phyloP scores from a whole-genome alignment of 2,888 invertebrate genomes.

The Chelonus formosanus region DNA sequence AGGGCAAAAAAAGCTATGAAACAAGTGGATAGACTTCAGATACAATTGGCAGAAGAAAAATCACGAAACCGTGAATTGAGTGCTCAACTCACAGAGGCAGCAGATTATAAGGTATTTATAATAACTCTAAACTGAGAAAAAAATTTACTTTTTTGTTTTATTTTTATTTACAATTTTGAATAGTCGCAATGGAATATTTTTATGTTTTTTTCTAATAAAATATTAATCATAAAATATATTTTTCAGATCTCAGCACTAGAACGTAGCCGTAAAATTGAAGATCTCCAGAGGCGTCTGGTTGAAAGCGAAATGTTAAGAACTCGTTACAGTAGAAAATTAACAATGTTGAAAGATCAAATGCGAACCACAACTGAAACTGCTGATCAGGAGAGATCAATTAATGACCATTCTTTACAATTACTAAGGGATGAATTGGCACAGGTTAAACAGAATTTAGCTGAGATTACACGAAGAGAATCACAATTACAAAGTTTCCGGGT shows the following conservation, averaged over 20 bases:
- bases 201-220: not conserved
- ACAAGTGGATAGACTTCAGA: slow-evolving; percentile 82
- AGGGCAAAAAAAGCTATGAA: slow-evolving; percentile 83
- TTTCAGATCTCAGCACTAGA: slow-evolving; percentile 82
- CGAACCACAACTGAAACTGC: slow-evolving; percentile 73
- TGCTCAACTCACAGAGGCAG: slow-evolving; percentile 84
- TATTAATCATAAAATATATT: not conserved
- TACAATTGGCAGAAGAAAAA: slow-evolving; percentile 84
- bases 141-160: not conserved
- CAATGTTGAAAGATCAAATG: slow-evolving; percentile 77
- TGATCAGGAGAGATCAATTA: slow-evolving; percentile 74
- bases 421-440: slow-evolving; percentile 80
- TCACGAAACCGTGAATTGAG: slow-evolving; percentile 84
- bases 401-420: slow-evolving; percentile 76
- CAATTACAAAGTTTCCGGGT: slow-evolving; percentile 81
- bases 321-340: slow-evolving; percentile 77
- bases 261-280: slow-evolving; percentile 83
- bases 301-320: slow-evolving; percentile 83
- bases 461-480: slow-evolving; percentile 76
- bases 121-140: not conserved
- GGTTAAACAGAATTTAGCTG: slow-evolving; percentile 77
- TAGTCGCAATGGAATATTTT: no score
- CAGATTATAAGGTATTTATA: slow-evolving; percentile 79
- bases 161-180: no score
- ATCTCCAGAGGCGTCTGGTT: slow-evolving; percentile 80